Percentiles rank a stretch among this genome's conserved stretches.
Conservation (phyloP, 2,113 vertebrate genomes). For the Pseudopipra pipra region DNA sequence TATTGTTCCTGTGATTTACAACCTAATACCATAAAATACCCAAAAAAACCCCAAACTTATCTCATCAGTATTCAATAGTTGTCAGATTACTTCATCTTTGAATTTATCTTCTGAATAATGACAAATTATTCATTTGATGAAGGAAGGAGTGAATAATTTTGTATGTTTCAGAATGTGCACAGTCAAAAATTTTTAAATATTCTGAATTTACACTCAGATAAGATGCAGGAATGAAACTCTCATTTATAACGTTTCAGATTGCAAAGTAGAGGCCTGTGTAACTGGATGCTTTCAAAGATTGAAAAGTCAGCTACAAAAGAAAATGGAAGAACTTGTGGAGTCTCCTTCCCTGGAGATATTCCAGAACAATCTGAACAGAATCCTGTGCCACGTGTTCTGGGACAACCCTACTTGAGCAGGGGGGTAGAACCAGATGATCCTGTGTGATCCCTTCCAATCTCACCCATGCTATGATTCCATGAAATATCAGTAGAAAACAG, state of each 20-base stretch:
- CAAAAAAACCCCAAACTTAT: not conserved
- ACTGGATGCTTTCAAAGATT: not conserved
- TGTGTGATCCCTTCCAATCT: no score
- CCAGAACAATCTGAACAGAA: not conserved
- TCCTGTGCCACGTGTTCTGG: not conserved
- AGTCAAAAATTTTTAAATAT: not conserved
- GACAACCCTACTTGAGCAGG: not conserved
- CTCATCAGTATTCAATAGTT: not conserved
- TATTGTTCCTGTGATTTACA: conserved; percentile 34
- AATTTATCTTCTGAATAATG: conserved; percentile 1
- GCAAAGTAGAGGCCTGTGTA: not conserved
- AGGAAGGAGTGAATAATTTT: not conserved
- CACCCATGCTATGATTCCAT: not conserved
- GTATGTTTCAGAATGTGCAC: not conserved
- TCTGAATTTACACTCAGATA: not conserved
- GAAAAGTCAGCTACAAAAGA: not conserved
- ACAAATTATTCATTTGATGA: not conserved
- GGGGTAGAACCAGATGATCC: not conserved
- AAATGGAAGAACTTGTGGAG: not conserved
- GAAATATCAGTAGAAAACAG: not conserved
- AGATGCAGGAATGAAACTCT: not conserved
- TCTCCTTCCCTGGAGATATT: no score
- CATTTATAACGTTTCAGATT: not conserved
- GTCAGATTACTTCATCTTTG: conserved; percentile 7
- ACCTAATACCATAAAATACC: not conserved